Evolutionary conservation across 1,140 invertebrate genomes (phyloP), one percentile per base, ranked within the genome.

Genomic region (Tribolium madens): DNA sequence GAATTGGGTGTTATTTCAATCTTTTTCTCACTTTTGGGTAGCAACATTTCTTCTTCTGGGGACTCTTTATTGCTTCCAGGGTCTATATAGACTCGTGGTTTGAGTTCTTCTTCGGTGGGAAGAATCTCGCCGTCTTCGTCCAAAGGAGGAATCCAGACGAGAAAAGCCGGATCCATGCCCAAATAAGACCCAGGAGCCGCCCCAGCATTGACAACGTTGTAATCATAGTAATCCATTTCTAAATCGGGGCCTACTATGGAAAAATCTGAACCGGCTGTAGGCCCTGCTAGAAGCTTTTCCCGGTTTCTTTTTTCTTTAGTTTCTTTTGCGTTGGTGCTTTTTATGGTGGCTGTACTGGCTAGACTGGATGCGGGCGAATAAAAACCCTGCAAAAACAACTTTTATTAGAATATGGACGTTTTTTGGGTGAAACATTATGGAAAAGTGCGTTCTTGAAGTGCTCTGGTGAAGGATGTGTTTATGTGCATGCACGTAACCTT

Each of bases 221-320:
- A 96, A 84, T 96, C 95, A 81, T 96, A 96, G 82, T 96, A 96
- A 83, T 96, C 95, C 42, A 96, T 87, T 85, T 96, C 94, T 71
- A 95, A 87, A 81, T 96, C 92, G 47, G 89, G 90, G 15, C 89
- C 92, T 0, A 89, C 89, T n/a, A 94, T 85, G 50, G 94, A 95
- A 76, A 94, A 92, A 80, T 95, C 94, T 0, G 94, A 95, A 0
- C 90, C 90, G 21, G 52, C 75, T 31, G 75, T 36, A 0, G 91
- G 91, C 1, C 90, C 88, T 18, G 89, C 88, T 6, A 94, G 84
- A 3, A 95, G 85, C 70, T 90, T 89, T 74, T 92, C 90, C 0
- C 92, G 88, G 84, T 95, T 95, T 78, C 90, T 87, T 57, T 90
- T 91, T 75, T 96, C 93, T 84, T 95, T 96, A 0, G 89, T 92